Conservation (phyloP, 2,797 vertebrate genomes). For the Acanthurus tractus region DNA sequence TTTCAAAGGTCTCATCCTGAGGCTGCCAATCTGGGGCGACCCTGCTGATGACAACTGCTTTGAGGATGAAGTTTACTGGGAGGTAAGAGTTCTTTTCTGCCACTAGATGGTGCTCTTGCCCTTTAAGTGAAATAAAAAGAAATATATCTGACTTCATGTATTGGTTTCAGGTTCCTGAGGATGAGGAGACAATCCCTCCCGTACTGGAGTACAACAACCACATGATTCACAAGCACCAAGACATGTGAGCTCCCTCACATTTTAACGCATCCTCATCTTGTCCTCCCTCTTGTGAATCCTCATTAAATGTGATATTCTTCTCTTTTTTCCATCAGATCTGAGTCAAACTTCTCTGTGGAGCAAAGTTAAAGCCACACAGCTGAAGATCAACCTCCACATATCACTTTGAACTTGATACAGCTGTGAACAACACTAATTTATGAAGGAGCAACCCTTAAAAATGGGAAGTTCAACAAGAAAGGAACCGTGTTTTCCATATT, state of each 20-base stretch:
- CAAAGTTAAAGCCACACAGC: conserved; percentile 66
- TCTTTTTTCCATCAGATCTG: conserved; percentile 69
- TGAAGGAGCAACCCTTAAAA: conserved; percentile 19
- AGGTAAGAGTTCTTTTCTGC: conserved; percentile 84
- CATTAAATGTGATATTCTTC: not conserved
- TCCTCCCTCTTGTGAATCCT: not conserved
- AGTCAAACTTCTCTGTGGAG: conserved; percentile 82
- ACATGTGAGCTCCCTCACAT: conserved; percentile 68
- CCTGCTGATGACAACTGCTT: conserved; percentile 93
- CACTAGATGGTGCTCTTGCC: conserved; percentile 51
- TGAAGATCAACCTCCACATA: not conserved
- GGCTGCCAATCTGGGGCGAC: conserved; percentile 92
- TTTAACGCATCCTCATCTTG: not conserved
- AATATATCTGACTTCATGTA: not conserved
- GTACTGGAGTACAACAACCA: conserved; percentile 86
- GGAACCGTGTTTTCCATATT: conserved; percentile 3
- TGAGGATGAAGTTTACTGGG: conserved; percentile 95
- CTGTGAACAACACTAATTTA: conserved; percentile 30
- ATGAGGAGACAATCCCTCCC: conserved; percentile 85
- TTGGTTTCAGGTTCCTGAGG: conserved; percentile 88
- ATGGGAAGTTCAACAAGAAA: not conserved
- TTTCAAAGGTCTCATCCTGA: conserved; percentile 89
- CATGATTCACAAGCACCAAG: conserved; percentile 76
- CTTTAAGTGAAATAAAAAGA: not conserved
- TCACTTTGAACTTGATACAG: conserved; percentile 28